Conservation (phyloP, 2,888 invertebrate species). For the Oasisia sp. region DNA sequence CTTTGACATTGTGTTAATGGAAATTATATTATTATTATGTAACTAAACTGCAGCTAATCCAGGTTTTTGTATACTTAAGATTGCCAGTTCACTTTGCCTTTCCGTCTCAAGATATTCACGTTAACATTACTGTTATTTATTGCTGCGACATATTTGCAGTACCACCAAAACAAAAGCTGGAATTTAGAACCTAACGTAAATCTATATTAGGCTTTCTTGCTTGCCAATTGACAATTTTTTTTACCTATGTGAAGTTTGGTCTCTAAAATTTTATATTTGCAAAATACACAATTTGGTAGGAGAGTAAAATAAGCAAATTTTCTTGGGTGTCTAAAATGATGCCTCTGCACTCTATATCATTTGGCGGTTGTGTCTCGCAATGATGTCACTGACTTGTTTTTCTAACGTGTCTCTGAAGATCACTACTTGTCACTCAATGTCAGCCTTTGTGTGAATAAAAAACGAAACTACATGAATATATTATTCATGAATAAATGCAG, state of each 20-base stretch:
- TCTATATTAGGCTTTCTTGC: too few relatives aligned
- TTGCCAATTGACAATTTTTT: not conserved
- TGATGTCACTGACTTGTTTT: not conserved
- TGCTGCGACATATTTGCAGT: too few relatives aligned
- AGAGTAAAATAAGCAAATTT: not conserved
- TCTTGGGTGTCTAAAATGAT: not conserved
- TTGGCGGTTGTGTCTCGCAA: not conserved
- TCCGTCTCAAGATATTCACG: too few relatives aligned
- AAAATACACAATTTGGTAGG: not conserved
- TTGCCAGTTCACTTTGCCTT: too few relatives aligned
- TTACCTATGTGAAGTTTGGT: not conserved
- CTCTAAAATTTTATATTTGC: not conserved
- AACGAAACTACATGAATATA: not conserved
- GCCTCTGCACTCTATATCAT: not conserved
- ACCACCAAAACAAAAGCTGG: too few relatives aligned
- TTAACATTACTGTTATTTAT: too few relatives aligned
- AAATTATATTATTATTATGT: too few relatives aligned
- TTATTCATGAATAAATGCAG: not conserved
- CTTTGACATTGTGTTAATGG: too few relatives aligned
- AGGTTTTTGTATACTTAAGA: too few relatives aligned
- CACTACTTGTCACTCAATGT: not conserved
- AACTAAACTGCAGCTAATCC: too few relatives aligned
- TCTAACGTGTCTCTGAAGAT: not conserved
- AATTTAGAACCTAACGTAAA: too few relatives aligned
- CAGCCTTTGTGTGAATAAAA: slow-evolving; percentile 3